These are phyloP conservation scores for Troides oblongomaculatus DNA, from an alignment of 2,888 invertebrate species.

Conservation along the genomic window DNA sequence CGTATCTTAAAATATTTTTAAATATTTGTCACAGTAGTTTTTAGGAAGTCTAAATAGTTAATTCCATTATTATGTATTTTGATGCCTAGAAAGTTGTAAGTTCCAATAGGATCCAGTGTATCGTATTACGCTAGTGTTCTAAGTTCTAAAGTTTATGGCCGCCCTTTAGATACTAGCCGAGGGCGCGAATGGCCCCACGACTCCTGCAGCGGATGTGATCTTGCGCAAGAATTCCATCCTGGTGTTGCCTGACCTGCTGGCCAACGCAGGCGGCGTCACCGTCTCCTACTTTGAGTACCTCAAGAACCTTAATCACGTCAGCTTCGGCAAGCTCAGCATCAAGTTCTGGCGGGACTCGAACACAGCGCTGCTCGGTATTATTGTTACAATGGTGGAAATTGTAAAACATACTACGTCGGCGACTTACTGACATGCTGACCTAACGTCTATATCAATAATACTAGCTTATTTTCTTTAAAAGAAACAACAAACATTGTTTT, in stretches of 20 bases:
- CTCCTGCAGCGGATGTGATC: constrained; percentile 89
- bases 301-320: constrained; percentile 94
- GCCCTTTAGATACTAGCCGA: constrained; percentile 86
- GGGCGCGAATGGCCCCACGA: constrained; percentile 95
- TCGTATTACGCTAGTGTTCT: too few relatives aligned
- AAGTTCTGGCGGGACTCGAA: constrained; percentile 94
- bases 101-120: too few relatives aligned
- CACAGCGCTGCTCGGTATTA: constrained; percentile 85
- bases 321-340: constrained; percentile 91
- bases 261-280: constrained; percentile 92
- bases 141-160: neutral
- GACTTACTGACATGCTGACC: too few relatives aligned
- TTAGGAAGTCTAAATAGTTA: too few relatives aligned
- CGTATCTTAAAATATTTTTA: too few relatives aligned
- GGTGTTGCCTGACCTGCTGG: constrained; percentile 88
- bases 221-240: constrained; percentile 86
- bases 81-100: too few relatives aligned
- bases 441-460: too few relatives aligned
- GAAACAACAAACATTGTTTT: too few relatives aligned
- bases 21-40: too few relatives aligned
- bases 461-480: too few relatives aligned
- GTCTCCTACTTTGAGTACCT: constrained; percentile 96
- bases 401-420: too few relatives aligned
- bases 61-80: too few relatives aligned
- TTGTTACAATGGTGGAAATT: neutral